Evolutionary conservation across 1,140 invertebrate genomes (phyloP), one percentile per base, ranked within the genome.

Genomic region (Brachionus rubens): DNA sequence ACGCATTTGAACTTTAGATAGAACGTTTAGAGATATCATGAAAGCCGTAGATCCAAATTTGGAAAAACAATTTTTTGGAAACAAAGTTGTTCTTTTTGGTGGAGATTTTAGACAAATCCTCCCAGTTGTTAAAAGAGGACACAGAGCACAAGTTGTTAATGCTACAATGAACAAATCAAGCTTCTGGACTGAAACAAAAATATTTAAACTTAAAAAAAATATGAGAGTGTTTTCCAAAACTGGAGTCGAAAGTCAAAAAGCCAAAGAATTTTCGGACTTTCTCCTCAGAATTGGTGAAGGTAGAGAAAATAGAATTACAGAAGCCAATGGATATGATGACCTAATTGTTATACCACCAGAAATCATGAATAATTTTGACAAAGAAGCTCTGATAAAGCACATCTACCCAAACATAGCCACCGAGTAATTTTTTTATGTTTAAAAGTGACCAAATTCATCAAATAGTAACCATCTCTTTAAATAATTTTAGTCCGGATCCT

Each of bases 31-130:
- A 77, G 79, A 81, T 24, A 30, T 82, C 7, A 46, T 46, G 47
- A 68, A 46, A 68, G 7, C 5, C 4, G 14, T 19, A 68, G n/a
- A 19, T 7, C 12, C 26, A 33, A 40, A 59, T 1, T 5, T 33
- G 7, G 12, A 33, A 48, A n/a, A 16, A 46, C 46, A n/a, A 16
- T 28, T 1, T 77, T 83, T 80, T 77, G 80, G 81, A 16, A 80
- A 81, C 24, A 78, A 77, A 48, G 43, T 78, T 1, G 50, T 81
- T 0, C n/a, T 83, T 5, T 46, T 83, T 0, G 79, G 80, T 9
- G 80, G 81, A 12, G 81, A 82, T 72, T 82, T 80, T 68, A 41
- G 78, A 10, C 81, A 82, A 77, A 78, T 76, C 3, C 40, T 80
- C 5, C 80, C 80, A 14, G 77, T 82, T 16, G 48, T 80, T 24